These are phyloP conservation scores for Erynnis tages DNA, from an alignment of 2,888 invertebrate genomes.

Conservation along the genomic window DNA sequence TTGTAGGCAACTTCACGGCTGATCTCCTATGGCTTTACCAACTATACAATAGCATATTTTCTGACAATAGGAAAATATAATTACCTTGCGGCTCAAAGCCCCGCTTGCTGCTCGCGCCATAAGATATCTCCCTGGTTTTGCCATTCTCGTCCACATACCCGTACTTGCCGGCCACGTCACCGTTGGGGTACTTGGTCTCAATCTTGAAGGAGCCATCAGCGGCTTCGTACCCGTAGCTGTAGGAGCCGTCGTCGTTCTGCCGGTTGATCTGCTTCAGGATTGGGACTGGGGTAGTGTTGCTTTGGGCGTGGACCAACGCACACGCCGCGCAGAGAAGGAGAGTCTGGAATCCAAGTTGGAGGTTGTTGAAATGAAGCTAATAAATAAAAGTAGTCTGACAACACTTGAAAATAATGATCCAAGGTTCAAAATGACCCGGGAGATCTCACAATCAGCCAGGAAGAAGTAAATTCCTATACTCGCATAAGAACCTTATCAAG, in stretches of 20 bases:
- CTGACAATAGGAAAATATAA: background rate
- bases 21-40: no score
- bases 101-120: constrained; percentile 89
- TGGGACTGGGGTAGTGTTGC: constrained; percentile 88
- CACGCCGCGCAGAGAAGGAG: constrained; percentile 37
- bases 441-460: no score
- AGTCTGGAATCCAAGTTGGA: constrained; percentile 32
- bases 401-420: no score
- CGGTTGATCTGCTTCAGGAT: constrained; percentile 92
- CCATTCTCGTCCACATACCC: constrained; percentile 93
- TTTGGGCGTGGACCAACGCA: constrained; percentile 57
- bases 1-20: no score
- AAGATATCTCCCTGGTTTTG: constrained; percentile 90
- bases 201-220: constrained; percentile 95
- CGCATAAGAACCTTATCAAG: no score
- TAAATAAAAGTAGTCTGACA: no score
- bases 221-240: constrained; percentile 94
- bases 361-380: no score
- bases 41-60: no score
- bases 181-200: constrained; percentile 90
- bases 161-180: constrained; percentile 94
- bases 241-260: constrained; percentile 94
- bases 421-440: no score
- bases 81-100: constrained; percentile 91
- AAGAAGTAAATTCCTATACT: no score